These are phyloP conservation scores for Oasisia sp. DNA, from an alignment of 2,888 invertebrate species.

Conservation along the genomic window DNA sequence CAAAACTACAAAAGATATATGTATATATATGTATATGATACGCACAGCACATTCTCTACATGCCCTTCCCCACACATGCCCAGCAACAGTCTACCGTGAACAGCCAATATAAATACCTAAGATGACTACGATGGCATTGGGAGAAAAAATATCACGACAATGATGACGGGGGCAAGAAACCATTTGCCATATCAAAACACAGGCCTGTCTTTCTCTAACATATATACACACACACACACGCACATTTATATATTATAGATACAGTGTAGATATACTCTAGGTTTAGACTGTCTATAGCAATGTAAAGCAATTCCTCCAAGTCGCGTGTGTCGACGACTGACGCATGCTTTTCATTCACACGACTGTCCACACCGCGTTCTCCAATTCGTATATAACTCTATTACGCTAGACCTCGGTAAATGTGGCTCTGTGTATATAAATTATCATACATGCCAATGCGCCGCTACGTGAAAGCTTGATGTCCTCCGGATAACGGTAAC, in stretches of 20 bases:
- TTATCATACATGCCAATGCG: conserved; percentile 1
- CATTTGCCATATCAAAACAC: conserved; percentile 17
- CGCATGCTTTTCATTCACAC: neutral
- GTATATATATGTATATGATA: conserved; percentile 7
- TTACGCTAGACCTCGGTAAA: neutral
- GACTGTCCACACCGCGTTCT: neutral
- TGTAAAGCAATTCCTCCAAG: neutral
- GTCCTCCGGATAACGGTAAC: conserved; percentile 1
- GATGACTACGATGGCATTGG: neutral
- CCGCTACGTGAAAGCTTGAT: neutral
- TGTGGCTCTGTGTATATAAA: conserved; percentile 5
- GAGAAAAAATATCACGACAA: conserved; percentile 12
- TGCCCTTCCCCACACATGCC: neutral
- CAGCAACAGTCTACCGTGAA: conserved; percentile 8
- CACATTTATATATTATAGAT: neutral
- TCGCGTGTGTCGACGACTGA: neutral
- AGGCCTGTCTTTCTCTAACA: neutral
- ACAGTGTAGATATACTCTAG: conserved; percentile 11
- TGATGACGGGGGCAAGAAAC: neutral
- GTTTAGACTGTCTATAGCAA: conserved; percentile 17
- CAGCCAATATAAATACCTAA: conserved; percentile 17
- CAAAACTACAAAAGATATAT: conserved; percentile 17
- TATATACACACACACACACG: conserved; percentile 8
- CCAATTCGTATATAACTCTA: neutral
- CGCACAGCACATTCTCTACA: neutral